Conservation (phyloP, 2,888 invertebrate species). For the Idaea dimidiata region DNA sequence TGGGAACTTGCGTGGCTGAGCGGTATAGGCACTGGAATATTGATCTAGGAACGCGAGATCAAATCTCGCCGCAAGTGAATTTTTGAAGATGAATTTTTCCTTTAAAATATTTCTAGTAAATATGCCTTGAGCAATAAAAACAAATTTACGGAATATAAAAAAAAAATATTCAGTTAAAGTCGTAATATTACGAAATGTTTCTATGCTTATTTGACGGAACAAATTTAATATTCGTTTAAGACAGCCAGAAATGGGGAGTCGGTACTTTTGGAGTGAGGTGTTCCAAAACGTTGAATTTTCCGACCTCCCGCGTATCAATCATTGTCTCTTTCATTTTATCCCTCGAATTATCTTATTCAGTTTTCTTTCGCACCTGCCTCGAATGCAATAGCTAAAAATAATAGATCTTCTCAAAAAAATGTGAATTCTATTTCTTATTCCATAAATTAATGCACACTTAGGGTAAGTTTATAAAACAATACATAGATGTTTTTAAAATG, state of each 20-base stretch:
- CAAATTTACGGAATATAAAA: too few species aligned
- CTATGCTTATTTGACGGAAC: constrained; percentile 57
- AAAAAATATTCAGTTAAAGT: constrained; percentile 38
- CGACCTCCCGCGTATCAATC: constrained; percentile 53
- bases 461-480: too few species aligned
- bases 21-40: too few species aligned
- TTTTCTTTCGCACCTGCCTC: constrained; percentile 39
- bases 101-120: too few species aligned
- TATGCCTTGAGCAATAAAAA: too few species aligned
- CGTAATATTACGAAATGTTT: constrained; percentile 62
- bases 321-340: constrained; percentile 54
- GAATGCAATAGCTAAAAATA: constrained; percentile 7
- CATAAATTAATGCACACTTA: too few species aligned
- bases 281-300: constrained; percentile 50
- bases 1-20: too few species aligned
- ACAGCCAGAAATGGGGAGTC: constrained; percentile 30
- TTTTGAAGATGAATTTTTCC: too few species aligned
- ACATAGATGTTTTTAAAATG: too few species aligned
- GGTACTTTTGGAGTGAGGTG: constrained; percentile 26
- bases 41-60: too few species aligned
- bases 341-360: constrained; percentile 35
- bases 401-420: background rate
- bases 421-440: background rate
- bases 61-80: too few species aligned
- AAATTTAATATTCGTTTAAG: constrained; percentile 71